Base-by-base conservation (phyloP, 2,797 vertebrate species). In the Trachurus trachurus region DNA sequence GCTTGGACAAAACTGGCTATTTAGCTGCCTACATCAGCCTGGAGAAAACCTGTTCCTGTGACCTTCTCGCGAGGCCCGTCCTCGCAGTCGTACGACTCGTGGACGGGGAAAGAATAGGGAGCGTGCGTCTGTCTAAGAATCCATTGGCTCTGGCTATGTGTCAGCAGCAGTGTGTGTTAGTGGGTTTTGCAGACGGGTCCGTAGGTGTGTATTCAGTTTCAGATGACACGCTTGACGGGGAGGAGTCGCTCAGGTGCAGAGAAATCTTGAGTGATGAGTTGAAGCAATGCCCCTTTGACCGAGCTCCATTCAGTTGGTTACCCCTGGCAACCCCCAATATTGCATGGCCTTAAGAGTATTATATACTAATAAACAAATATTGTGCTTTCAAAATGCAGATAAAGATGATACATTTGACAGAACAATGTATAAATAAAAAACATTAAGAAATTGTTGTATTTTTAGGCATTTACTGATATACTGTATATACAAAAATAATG, bases 141-240 rank as follows among this genome's bases (percentile, higher is more conserved):
- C 94, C 94, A 0, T 76, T 77, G 10, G 49, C 87, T 65, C 45
- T 97, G 69, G 64, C 71, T 15, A 67, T 94, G 47, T 86, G 88
- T 29, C 74, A 91, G 62, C 85, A 66, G 56, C 82, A 84, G 47
- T 67, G 58, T 66, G 90, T 95, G 57, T 94, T 93, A 86, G 91
- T 97, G 59, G 96, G 96, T 2, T 96, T 96, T 86, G 89, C 91
- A 70, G 96, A 96, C 12, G 96, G 96, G 9, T 93, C 95, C 31
- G 81, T 96, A 5, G 95, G 93, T 13, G 88, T 95, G 47, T 97
- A 95, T 78, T 82, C 87, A 6, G 68, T 96, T 65, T 81, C 57
- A 74, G 92, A 95, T 50, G 40, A 5, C 29, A 22, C 2, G 4
- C 59, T 29, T 2, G 44, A 74, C 4, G 49, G 56, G 15, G 76